Evolutionary conservation across 2,888 invertebrate genomes (phyloP), one percentile per base, ranked within the genome.

Genomic region (Pristionchus mayeri): DNA sequence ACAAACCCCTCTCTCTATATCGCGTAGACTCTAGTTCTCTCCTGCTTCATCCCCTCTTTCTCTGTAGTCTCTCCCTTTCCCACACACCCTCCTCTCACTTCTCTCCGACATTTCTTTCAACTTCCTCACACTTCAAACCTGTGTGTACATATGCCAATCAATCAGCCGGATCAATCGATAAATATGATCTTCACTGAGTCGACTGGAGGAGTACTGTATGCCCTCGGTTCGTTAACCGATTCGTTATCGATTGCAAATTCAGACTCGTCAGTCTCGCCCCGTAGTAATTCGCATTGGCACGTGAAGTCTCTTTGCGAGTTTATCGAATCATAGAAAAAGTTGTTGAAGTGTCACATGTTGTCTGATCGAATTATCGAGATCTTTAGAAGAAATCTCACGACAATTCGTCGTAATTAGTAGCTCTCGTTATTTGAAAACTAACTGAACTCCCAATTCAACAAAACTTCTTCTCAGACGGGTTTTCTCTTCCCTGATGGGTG

Each of bases 401-500:
- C n/a, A n/a, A n/a, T n/a, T n/a, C n/a, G n/a, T n/a, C n/a, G n/a
- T n/a, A n/a, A n/a, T n/a, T n/a, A n/a, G n/a, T n/a, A n/a, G n/a
- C n/a, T n/a, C n/a, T n/a, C n/a, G n/a, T n/a, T n/a, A n/a, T n/a
- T n/a, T n/a, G n/a, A n/a, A n/a, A n/a, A n/a, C n/a, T n/a, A n/a
- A n/a, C n/a, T n/a, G n/a, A n/a, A n/a, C n/a, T n/a, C n/a, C n/a
- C n/a, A n/a, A n/a, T n/a, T n/a, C n/a, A n/a, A n/a, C n/a, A n/a
- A n/a, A n/a, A n/a, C n/a, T n/a, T n/a, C n/a, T 6, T 37, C 27
- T 4, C 71, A 71, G 71, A 44, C 9, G n/a, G n/a, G 44, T 44
- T 16, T n/a, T n/a, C n/a, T n/a, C n/a, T n/a, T 3, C 40, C 9
- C 30, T 21, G 34, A 82, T 78, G 79, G 87, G 86, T 84, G 89